Evolutionary conservation across 2,797 vertebrate genomes (phyloP).

Genomic region (Limnodromus scolopaceus): DNA sequence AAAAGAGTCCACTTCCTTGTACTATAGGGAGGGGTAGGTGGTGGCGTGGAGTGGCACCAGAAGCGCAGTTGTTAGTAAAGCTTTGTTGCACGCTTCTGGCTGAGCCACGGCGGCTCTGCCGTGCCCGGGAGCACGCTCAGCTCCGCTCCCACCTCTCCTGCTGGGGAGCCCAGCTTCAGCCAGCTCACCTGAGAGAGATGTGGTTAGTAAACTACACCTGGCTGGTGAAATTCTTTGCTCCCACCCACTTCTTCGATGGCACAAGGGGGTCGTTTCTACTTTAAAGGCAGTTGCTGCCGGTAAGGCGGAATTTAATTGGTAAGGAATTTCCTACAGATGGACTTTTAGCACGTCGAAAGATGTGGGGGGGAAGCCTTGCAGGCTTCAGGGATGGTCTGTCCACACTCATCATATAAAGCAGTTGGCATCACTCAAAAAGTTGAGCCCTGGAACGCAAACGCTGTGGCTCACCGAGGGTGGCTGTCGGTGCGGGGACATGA

Average conservation of each 20-base stretch:
- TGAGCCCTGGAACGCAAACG: neutral
- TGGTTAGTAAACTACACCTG: neutral
- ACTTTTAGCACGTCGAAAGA: neutral
- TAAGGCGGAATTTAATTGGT: neutral
- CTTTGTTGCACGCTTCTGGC: neutral
- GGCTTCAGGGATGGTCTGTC: neutral
- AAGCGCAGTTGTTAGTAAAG: neutral
- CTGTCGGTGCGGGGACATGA: neutral
- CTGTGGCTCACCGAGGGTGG: neutral
- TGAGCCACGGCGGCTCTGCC: neutral
- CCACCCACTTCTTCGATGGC: neutral
- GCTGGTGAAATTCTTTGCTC: neutral
- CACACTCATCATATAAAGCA: neutral
- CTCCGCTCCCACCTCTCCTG: neutral
- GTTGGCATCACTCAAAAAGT: fast-evolving
- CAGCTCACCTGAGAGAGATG: neutral
- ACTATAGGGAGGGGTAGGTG: neutral
- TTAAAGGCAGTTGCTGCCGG: neutral
- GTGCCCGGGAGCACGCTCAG: fast-evolving
- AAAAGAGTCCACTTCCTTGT: neutral
- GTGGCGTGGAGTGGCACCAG: neutral
- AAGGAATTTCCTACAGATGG: neutral
- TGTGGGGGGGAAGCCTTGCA: neutral
- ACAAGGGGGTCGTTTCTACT: fast-evolving
- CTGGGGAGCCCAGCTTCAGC: neutral